Evolutionary conservation across 2,113 vertebrate genomes (phyloP).

Genomic region (Hippocampus barbouri): DNA sequence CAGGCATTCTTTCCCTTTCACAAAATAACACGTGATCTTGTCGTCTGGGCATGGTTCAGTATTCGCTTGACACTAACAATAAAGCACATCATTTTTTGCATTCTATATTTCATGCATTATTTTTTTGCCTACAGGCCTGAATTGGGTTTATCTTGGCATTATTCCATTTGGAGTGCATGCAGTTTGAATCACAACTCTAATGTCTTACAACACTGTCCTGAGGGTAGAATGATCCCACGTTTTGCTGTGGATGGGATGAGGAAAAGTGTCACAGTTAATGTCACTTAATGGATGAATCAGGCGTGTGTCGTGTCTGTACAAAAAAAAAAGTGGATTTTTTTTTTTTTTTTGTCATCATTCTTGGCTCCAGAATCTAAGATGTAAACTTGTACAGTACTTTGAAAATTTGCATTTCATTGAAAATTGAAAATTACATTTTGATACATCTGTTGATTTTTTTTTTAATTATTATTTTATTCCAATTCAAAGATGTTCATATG

Average conservation of each 20-base stretch:
- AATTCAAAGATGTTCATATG: constrained; percentile 66
- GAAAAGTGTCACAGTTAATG: constrained; percentile 16
- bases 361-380: constrained; percentile 76
- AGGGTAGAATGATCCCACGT: constrained; percentile 29
- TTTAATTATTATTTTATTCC: constrained; percentile 49
- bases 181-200: constrained; percentile 31
- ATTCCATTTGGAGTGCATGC: constrained; percentile 47
- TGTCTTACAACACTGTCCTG: constrained; percentile 31
- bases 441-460: constrained; percentile 67
- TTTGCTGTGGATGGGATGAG: constrained; percentile 42
- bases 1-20: constrained; percentile 34
- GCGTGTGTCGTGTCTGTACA: constrained; percentile 46
- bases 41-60: not conserved
- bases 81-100: constrained; percentile 15
- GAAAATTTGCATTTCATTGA: constrained; percentile 69
- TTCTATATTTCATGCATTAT: constrained; percentile 2
- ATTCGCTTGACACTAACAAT: constrained; percentile 1
- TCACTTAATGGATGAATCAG: constrained; percentile 31
- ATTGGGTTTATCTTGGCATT: constrained; percentile 33
- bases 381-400: constrained; percentile 93
- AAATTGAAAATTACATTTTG: constrained; percentile 71
- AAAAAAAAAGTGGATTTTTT: constrained; percentile 12
- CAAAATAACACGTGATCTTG: constrained; percentile 8
- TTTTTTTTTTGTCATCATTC: constrained; percentile 33
- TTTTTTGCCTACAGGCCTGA: constrained; percentile 9